Conservation (phyloP, 2,797 vertebrate species). For the Sebastes ruberrimus region DNA sequence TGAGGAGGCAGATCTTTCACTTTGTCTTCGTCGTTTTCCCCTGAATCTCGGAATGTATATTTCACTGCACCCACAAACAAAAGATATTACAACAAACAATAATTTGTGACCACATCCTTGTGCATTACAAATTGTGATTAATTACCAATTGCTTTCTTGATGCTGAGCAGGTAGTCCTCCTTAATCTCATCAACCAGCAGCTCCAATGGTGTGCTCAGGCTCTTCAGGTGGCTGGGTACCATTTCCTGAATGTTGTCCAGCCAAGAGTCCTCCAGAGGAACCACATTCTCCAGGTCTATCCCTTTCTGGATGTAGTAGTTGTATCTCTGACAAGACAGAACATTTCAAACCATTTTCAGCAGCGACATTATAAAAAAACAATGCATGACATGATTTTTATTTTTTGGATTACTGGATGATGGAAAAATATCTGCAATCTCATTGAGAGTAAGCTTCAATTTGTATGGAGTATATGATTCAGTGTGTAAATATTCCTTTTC, state of each 20-base stretch:
- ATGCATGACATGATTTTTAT: background rate
- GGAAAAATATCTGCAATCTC: background rate
- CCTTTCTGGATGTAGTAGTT: slow-evolving; percentile 86
- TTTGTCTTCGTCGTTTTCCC: slow-evolving; percentile 73
- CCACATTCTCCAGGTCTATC: slow-evolving; percentile 83
- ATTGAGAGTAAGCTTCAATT: background rate
- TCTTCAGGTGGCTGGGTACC: slow-evolving; percentile 82
- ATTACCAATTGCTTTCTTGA: slow-evolving; percentile 81
- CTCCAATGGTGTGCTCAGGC: slow-evolving; percentile 58
- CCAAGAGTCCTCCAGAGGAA: slow-evolving; percentile 86
- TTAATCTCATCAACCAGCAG: slow-evolving; percentile 85
- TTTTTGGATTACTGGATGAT: background rate
- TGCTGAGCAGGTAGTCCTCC: slow-evolving; percentile 86
- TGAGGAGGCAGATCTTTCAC: slow-evolving; percentile 75
- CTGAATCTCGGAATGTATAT: slow-evolving; percentile 84
- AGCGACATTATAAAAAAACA: background rate
- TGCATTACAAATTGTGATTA: background rate
- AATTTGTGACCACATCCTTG: background rate
- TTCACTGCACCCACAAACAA: slow-evolving; percentile 82
- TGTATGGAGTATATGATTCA: background rate
- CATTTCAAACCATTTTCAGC: background rate
- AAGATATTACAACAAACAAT: background rate
- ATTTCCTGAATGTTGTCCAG: slow-evolving; percentile 79
- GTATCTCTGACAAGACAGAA: slow-evolving; percentile 79
- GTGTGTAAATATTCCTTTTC: background rate